Evolutionary conservation across 2,888 invertebrate genomes (phyloP), one percentile per base, ranked within the genome.

Genomic region (Uloborus plumipes): DNA sequence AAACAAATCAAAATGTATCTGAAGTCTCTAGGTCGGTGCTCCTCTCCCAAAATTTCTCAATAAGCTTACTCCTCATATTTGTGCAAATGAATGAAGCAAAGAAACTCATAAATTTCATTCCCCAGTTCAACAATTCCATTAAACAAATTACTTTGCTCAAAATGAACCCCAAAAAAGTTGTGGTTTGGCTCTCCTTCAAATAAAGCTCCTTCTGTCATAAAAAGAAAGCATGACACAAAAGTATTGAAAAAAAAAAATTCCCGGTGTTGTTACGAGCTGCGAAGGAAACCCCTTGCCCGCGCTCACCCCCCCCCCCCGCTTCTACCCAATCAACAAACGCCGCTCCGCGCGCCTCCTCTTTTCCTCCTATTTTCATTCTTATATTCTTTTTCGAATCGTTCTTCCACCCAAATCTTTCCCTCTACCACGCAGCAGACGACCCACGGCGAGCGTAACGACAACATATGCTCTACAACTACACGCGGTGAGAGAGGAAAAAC

Each of bases 211-310:
- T 39, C 39, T 39, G 39, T 31, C 31, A 31, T 31, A 31, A 47
- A 64, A 64, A 47, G 16, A 47, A 64, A 47, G 15, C 47, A 50
- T 50, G 59, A 26, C 20, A 26, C 20, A 61, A 51, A 39, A 66
- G 66, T 18, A 39, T 31, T 50, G 31, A 67, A 20, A 69, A 62
- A 69, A 62, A 50, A 53, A 62, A 59, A 75, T 69, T 53, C 76
- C 66, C 76, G 14, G 62, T 76, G 76, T 76, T 76, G 76, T 76
- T 62, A 62, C 53, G 76, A 31, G 62, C 67, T 39, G 61, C 16
- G 64, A 26, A 74, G 66, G 71, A 67, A 66, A 75, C 69, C 76
- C 69, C 69, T 39, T 39, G 39, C 39, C 15, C 62, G 22, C 76
- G 61, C 62, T 51, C 62, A 26, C 47, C n/a, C 59, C 62, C 14